Evolutionary conservation across 2,888 invertebrate species (phyloP).

Genomic region (Julus scandinavius): DNA sequence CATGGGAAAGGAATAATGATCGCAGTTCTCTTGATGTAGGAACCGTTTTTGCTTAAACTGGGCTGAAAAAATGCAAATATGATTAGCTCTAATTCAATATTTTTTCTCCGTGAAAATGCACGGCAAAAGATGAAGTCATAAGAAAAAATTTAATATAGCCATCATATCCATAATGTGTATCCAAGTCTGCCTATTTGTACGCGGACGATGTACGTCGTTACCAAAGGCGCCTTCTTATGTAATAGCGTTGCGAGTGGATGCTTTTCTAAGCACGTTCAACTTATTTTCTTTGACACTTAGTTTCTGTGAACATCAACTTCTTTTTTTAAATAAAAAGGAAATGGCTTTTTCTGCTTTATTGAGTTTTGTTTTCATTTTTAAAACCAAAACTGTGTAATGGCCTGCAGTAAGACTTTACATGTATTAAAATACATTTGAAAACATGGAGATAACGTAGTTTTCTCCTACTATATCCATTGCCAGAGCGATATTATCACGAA

Average conservation of each 20-base stretch:
- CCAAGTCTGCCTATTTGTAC: constrained; percentile 5
- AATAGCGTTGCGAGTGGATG: neutral
- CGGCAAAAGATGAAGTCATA: constrained; percentile 29
- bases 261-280: neutral
- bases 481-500: too few species aligned
- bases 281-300: constrained; percentile 43
- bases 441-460: neutral
- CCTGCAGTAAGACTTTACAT: neutral
- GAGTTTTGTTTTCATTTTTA: constrained; percentile 40
- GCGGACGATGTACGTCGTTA: neutral
- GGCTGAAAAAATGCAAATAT: constrained; percentile 30
- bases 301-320: constrained; percentile 43
- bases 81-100: constrained; percentile 46
- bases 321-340: constrained; percentile 42
- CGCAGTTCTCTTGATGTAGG: neutral
- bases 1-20: constrained; percentile 40
- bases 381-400: constrained; percentile 11
- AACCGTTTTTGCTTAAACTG: constrained; percentile 25
- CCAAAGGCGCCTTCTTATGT: neutral
- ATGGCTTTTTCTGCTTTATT: constrained; percentile 42
- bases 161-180: constrained; percentile 1
- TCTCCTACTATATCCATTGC: neutral
- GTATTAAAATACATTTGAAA: neutral
- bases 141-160: constrained; percentile 41
- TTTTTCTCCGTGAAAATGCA: neutral